Evolutionary conservation across 2,797 vertebrate species (phyloP), one percentile per base, ranked within the genome.

Genomic region (Heteromormyrus szaboi): DNA sequence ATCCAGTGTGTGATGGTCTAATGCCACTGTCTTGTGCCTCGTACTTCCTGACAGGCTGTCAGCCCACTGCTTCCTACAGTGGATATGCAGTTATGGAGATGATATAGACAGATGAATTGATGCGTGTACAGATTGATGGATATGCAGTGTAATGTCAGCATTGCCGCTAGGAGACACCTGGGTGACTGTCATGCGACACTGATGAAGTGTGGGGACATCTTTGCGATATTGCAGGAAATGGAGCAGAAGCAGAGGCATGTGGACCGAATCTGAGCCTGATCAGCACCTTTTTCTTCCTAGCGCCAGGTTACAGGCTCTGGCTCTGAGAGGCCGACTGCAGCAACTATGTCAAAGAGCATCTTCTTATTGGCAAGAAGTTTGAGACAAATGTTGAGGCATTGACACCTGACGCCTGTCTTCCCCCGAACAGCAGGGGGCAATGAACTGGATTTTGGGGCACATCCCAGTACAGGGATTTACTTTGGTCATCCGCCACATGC

Each of bases 341-440:
- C 33, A 22, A 29, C 14, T 22, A 59, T 59, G 53, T 59, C 85
- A 59, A 86, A 59, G 22, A 56, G 53, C 85, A 86, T 86, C 33
- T 86, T 53, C 29, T 33, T 86, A 56, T 22, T 56, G 51, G 51
- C 22, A n/a, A 41, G 51, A 56, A 41, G 85, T 86, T 86, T 56
- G 25, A 56, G 85, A 86, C 85, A 84, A 50, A 84, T 48, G 76
- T 81, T 81, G 76, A 81, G 41, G 76, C 41, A 33, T n/a, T 81
- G 76, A n/a, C 76, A 46, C 76, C 17, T 46, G 41, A 46, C 17
- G 44, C 41, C 29, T 81, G 41, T 81, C 72, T 81, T 81, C 41
- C 76, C 59, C 76, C 14, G 3, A 81, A 81, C 76, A 81, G 37
- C 76, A 81, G 41, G 76, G 17, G 76, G 37, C 72, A 33, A 44